Base-by-base conservation (phyloP, 2,797 vertebrate species). In the Brachyrhaphis roseni region DNA sequence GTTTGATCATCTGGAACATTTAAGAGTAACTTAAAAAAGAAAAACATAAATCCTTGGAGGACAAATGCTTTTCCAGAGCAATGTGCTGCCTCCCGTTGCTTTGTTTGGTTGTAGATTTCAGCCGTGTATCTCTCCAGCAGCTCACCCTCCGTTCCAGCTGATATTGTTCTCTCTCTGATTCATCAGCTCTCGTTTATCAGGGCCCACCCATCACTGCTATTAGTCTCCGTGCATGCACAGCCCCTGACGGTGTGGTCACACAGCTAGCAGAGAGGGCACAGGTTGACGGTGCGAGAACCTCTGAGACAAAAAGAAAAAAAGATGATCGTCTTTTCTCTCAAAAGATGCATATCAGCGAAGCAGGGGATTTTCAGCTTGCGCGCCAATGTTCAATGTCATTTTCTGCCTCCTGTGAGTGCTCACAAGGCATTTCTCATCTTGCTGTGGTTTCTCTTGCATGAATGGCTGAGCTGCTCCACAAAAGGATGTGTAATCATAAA, bases 131-230 rank as follows among this genome's bases (percentile, higher is more conserved):
- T 92, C 75, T 84, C 47, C 26, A 78, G 80, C 15, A 85, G 82
- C 85, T 83, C 51, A 72, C 76, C 88, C 83, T 90, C 90, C 90
- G 83, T 91, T 90, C 79, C 90, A 73, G 86, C 86, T 89, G 92
- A 93, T 91, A 92, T 94, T 92, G 89, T 90, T 92, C 90, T 82
- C 81, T 79, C 43, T 23, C 91, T 91, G 91, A 93, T 94, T 93
- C 90, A 94, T 94, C 89, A 85, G 82, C 78, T 76, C 86, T 84
- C 84, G 85, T 94, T 93, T 90, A 93, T 93, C 91, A 92, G 89
- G 79, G 86, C 87, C 83, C 85, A 7, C 83, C 81, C 82, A 71
- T 71, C 15, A 6, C 10, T 49, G 72, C 89, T 87, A 87, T 93
- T 88, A 90, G 84, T 93, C 87, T 90, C 87, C 53, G 86, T 91